phyloP scores from a whole-genome alignment of 2,888 invertebrate species.

The Siphonodentalium dalli region DNA sequence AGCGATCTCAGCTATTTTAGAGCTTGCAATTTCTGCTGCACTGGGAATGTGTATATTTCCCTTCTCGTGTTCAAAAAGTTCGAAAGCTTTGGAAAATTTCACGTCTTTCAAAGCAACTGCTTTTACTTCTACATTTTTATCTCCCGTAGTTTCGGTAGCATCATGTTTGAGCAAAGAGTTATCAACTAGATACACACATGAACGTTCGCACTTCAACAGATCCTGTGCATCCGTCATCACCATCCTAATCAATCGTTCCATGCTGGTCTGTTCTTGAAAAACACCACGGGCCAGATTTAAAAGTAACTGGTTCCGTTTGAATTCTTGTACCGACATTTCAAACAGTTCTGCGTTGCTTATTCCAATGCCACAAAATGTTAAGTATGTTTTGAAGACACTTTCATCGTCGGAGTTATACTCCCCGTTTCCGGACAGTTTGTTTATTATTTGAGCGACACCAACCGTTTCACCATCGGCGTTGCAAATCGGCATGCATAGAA shows the following conservation, averaged over 20 bases:
- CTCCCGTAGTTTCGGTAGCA: too few species aligned
- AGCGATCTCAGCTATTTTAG: slow-evolving; percentile 58
- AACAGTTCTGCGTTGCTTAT: slow-evolving; percentile 95
- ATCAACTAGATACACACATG: slow-evolving; percentile 78
- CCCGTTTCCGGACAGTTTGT: slow-evolving; percentile 80
- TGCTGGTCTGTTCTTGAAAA: slow-evolving; percentile 93
- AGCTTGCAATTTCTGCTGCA: slow-evolving; percentile 39
- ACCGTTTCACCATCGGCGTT: slow-evolving; percentile 96
- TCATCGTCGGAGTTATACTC: slow-evolving; percentile 91
- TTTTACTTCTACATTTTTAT: too few species aligned
- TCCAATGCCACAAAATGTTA: slow-evolving; percentile 96
- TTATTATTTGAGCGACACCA: slow-evolving; percentile 97
- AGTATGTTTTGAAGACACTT: slow-evolving; percentile 89
- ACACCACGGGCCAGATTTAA: slow-evolving; percentile 90
- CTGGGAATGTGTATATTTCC: slow-evolving; percentile 47
- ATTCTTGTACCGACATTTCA: slow-evolving; percentile 93
- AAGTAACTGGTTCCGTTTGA: slow-evolving; percentile 89
- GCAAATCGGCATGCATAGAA: slow-evolving; percentile 93
- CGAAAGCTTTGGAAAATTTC: slow-evolving; percentile 53
- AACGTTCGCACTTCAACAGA: slow-evolving; percentile 88
- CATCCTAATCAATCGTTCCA: slow-evolving; percentile 94
- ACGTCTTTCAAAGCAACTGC: slow-evolving; percentile 47
- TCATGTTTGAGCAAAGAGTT: too few species aligned
- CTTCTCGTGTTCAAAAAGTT: slow-evolving; percentile 51
- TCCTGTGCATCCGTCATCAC: slow-evolving; percentile 96